Percentiles rank a stretch among this genome's conserved stretches.
phyloP scores from a whole-genome alignment of 2,113 vertebrate genomes.

The Cephalophus harveyi region DNA sequence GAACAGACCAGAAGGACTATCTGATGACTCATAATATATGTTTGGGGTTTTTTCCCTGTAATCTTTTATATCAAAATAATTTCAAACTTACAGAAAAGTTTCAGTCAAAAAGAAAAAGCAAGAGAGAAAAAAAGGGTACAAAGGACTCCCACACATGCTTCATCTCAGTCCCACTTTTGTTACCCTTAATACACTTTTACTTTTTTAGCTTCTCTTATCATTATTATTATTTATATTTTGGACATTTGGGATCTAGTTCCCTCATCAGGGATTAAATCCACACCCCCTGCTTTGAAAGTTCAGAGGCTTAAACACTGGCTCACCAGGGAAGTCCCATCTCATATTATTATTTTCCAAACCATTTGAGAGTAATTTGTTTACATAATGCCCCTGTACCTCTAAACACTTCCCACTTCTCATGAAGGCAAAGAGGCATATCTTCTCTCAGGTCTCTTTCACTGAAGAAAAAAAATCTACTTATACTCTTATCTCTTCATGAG shows the following conservation, averaged over 20 bases:
- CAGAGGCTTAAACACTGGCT: not conserved
- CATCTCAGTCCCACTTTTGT: not conserved
- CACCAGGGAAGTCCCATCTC: not conserved
- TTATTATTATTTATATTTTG: not conserved
- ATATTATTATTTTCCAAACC: not conserved
- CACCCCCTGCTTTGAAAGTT: not conserved
- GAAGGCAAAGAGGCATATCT: slow-evolving; percentile 61
- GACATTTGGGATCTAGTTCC: not conserved
- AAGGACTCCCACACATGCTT: not conserved
- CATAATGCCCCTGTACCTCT: not conserved
- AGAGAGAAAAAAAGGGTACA: not conserved
- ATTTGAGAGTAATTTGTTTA: not conserved
- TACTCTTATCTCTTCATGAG: slow-evolving; percentile 79
- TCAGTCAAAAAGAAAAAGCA: not conserved
- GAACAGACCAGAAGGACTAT: slow-evolving; percentile 87
- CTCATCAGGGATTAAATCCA: not conserved
- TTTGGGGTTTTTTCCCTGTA: not conserved
- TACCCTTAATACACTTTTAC: not conserved
- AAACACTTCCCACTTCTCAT: slow-evolving; percentile 85
- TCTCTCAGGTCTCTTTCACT: slow-evolving; percentile 54
- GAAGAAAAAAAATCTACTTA: slow-evolving; percentile 71
- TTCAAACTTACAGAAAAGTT: not conserved
- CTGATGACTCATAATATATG: not conserved
- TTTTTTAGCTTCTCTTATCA: not conserved
- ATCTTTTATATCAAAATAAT: not conserved